These are phyloP conservation scores for Drusus annulatus DNA, from an alignment of 1,140 invertebrate genomes.

Conservation along the genomic window DNA sequence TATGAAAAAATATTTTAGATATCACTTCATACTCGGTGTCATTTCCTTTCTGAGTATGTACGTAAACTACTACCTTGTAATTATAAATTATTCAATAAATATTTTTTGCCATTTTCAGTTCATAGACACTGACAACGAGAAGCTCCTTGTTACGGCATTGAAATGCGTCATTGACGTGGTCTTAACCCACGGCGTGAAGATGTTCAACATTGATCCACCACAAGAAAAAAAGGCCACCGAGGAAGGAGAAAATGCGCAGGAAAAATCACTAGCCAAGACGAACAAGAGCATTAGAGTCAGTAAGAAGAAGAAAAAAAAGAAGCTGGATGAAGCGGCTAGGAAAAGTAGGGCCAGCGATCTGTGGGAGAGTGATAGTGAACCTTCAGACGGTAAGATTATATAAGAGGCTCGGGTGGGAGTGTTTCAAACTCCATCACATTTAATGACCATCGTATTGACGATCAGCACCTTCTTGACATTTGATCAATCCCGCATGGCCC, in stretches of 20 bases:
- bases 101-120: constrained; percentile 21
- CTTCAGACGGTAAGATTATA: constrained; percentile 39
- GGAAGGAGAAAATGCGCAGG: constrained; percentile 36
- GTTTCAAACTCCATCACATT: too few species aligned
- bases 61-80: too few species aligned
- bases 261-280: constrained; percentile 23
- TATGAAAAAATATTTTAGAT: too few species aligned
- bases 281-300: constrained; percentile 42
- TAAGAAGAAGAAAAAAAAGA: constrained; percentile 21
- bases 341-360: constrained; percentile 17
- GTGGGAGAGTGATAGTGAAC: constrained; percentile 21
- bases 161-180: constrained; percentile 66
- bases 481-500: too few species aligned
- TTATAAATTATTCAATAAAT: neutral
- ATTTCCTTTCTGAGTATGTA: too few species aligned
- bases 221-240: constrained; percentile 56
- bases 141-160: constrained; percentile 62
- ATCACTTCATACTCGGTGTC: too few species aligned
- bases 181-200: constrained; percentile 66
- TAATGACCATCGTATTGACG: too few species aligned
- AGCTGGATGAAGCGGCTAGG: neutral
- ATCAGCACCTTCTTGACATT: too few species aligned
- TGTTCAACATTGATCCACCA: constrained; percentile 63
- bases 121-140: constrained; percentile 60
- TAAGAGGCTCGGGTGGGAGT: too few species aligned